Base-by-base conservation (phyloP, 2,888 invertebrate genomes). In the Cyclophora punctaria region DNA sequence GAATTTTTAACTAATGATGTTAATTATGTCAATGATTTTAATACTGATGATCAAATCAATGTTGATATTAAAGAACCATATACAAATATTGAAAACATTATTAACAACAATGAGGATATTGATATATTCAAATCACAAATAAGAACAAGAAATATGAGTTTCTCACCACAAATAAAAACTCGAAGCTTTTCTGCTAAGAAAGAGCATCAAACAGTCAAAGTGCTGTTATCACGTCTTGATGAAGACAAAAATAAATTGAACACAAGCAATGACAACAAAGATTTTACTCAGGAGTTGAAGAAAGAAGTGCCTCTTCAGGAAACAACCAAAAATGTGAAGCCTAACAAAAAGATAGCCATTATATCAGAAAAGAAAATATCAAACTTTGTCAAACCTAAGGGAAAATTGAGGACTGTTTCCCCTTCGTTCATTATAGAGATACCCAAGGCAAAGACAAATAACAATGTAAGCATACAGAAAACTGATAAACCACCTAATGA, bases 1-100 rank as follows among this genome's bases (percentile, higher is more conserved):
- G 80, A 88, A 63, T 88, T 83, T 62, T 67, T 87, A 58, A 78
- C 76, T 35, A 86, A 83, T 58, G 76, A 73, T 48, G 53, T 61
- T 35, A 63, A 60, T 40, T 50, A 48, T 48, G 43, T 57, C 48
- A 56, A 60, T 53, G 56, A 59, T 40, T 56, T 56, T 48, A 56
- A 53, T 46, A 62, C 20, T 20, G 20, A 20, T 20, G 20, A 20
- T 20, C 20, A 20, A 20, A 20, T 20, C 20, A 20, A 20, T 20
- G 20, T 20, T 20, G 7, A 43, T 43, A 20, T 43, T 3, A 7
- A 43, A 20, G 20, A 43, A 43, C 20, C 7, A 4, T 7, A 43
- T 43, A 5, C 42, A 3, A 43, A 7, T 3, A 43, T 43, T 43
- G 3, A 3, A 43, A 7, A 43, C 7, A 43, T 20, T 43, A 20